These are phyloP conservation scores for Neocrepidodera transversa DNA, from an alignment of 2,888 invertebrate species.

Conservation along the genomic window DNA sequence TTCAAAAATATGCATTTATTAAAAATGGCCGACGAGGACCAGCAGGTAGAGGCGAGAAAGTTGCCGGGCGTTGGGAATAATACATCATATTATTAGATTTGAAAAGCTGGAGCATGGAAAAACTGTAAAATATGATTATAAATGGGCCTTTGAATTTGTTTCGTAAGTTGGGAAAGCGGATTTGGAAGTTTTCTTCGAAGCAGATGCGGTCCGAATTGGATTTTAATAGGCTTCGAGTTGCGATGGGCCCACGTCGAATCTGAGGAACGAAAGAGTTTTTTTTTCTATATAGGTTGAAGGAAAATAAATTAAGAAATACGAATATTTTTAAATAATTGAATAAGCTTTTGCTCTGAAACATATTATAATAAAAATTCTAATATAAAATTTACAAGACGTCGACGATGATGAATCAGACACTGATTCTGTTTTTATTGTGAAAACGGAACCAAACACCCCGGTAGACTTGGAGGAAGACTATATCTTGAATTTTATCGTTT, in stretches of 20 bases:
- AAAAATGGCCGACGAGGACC: conserved; percentile 25
- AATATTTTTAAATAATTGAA: no score
- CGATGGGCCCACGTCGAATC: conserved; percentile 2
- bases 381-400: no score
- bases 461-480: no score
- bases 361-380: no score
- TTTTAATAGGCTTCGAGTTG: conserved; percentile 22
- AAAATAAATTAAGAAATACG: no score
- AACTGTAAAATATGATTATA: conserved; percentile 27
- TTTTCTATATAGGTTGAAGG: no score
- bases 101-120: conserved; percentile 15
- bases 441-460: no score
- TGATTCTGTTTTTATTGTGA: no score
- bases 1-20: conserved; percentile 38
- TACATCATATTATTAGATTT: conserved; percentile 32
- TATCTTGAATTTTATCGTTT: no score
- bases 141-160: conserved; percentile 29
- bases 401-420: no score
- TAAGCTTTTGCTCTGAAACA: no score
- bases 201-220: conserved; percentile 22
- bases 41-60: conserved; percentile 24
- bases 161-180: conserved; percentile 15
- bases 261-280: no score
- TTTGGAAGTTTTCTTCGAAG: conserved; percentile 18
- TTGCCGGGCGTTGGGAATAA: conserved; percentile 30